These are phyloP conservation scores for Zaprionus tsacasi DNA, from an alignment of 1,140 invertebrate species.

Conservation along the genomic window DNA sequence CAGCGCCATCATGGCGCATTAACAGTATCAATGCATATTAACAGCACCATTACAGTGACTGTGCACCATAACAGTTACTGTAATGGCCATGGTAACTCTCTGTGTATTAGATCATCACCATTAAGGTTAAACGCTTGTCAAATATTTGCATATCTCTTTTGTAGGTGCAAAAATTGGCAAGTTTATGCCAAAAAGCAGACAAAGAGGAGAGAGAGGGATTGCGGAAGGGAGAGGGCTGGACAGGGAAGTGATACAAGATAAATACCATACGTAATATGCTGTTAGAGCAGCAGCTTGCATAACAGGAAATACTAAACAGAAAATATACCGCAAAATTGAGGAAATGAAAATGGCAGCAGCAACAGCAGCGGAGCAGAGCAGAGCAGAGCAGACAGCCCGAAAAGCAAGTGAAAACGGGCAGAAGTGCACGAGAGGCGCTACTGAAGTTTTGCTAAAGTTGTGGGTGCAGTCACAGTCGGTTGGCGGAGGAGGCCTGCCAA, in stretches of 20 bases:
- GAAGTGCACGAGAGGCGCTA: conserved; percentile 30
- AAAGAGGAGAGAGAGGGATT: neutral
- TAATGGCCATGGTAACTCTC: conserved; percentile 2
- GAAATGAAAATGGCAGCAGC: conserved; percentile 22
- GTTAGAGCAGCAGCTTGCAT: conserved; percentile 7
- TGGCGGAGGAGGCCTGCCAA: conserved; percentile 31
- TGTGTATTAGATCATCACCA: conserved; percentile 55
- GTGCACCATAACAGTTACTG: neutral
- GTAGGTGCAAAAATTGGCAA: conserved; percentile 72
- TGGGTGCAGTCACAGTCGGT: conserved; percentile 55
- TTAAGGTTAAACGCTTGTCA: conserved; percentile 24
- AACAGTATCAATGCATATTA: neutral
- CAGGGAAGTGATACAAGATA: neutral
- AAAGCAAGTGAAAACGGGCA: conserved; percentile 17
- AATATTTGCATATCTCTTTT: conserved; percentile 40
- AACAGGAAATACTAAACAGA: conserved; percentile 18
- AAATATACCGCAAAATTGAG: conserved; percentile 17
- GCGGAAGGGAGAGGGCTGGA: neutral
- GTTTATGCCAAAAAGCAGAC: conserved; percentile 54
- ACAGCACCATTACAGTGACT: neutral
- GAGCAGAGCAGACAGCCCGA: neutral
- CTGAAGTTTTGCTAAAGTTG: conserved; percentile 27
- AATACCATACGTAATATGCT: conserved; percentile 14
- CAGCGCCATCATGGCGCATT: neutral
- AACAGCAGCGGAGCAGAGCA: neutral